These are phyloP conservation scores for Sinelater perroti DNA, from an alignment of 2,888 invertebrate genomes.

Conservation along the genomic window DNA sequence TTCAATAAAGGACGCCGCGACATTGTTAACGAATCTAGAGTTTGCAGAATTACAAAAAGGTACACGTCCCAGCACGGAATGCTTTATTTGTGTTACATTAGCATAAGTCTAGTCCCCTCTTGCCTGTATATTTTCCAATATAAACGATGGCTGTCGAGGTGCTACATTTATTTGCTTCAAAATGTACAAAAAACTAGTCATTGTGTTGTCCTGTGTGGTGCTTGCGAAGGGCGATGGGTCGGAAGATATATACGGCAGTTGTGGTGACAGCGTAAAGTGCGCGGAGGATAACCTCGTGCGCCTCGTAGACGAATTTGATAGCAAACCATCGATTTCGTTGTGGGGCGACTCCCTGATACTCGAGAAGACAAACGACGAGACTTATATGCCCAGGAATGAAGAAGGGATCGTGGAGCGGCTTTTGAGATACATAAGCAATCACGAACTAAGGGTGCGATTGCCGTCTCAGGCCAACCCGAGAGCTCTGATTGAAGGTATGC, in stretches of 20 bases:
- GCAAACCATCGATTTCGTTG: constrained; percentile 57
- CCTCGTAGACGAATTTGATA: constrained; percentile 62
- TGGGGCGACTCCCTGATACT: constrained; percentile 57
- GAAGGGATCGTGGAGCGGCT: constrained; percentile 60
- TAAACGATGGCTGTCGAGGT: constrained; percentile 36
- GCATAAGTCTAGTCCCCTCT: constrained; percentile 46
- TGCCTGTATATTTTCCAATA: constrained; percentile 39
- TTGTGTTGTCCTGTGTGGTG: constrained; percentile 52
- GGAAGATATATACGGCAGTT: constrained; percentile 45
- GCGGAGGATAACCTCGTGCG: constrained; percentile 60
- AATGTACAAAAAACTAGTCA: constrained; percentile 42
- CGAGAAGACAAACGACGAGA: constrained; percentile 56
- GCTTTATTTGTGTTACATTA: constrained; percentile 53
- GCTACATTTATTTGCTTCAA: constrained; percentile 22
- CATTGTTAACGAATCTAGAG: neutral
- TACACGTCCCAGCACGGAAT: constrained; percentile 55
- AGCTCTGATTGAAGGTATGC: constrained; percentile 45
- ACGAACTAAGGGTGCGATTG: constrained; percentile 61
- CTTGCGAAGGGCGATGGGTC: constrained; percentile 45
- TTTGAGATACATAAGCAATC: constrained; percentile 61
- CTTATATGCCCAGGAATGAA: constrained; percentile 46
- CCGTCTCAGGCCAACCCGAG: constrained; percentile 57
- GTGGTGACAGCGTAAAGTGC: constrained; percentile 53
- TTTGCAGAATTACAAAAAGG: constrained; percentile 53
- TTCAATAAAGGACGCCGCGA: neutral